A percentile compares a stretch with the other conserved stretches of the same genome.
Evolutionary conservation across 2,113 vertebrate genomes (phyloP).

Genomic region (Halichoeres trimaculatus): DNA sequence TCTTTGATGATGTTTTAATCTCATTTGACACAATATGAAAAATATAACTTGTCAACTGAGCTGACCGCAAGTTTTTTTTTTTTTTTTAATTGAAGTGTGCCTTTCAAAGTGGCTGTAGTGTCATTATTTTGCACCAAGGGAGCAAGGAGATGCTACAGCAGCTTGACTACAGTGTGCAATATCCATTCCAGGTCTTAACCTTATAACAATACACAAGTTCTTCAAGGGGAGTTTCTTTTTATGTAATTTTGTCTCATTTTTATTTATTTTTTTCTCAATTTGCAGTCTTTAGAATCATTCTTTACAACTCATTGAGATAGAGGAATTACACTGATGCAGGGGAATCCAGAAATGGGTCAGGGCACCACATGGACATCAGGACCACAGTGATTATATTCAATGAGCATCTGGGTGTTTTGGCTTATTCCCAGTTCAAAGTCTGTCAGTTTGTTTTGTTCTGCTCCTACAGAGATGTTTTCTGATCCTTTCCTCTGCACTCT

Average conservation of each 20-base stretch:
- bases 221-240: background rate
- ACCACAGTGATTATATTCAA: background rate
- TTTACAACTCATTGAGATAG: background rate
- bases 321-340: background rate
- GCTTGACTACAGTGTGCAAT: too few relatives aligned
- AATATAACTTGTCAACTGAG: too few relatives aligned
- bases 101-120: too few relatives aligned
- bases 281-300: background rate
- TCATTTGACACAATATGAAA: too few relatives aligned
- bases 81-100: too few relatives aligned
- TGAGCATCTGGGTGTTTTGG: background rate
- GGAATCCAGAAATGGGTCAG: background rate
- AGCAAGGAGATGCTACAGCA: background rate
- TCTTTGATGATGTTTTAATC: too few relatives aligned
- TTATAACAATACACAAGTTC: too few relatives aligned
- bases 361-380: background rate
- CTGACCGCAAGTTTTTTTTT: too few relatives aligned
- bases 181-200: too few relatives aligned
- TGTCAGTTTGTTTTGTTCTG: background rate
- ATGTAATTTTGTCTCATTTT: background rate
- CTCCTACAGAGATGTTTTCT: background rate
- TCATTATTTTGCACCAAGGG: background rate
- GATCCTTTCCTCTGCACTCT: slow-evolving; percentile 7
- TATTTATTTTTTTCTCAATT: background rate
- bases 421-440: background rate